Evolutionary conservation across 1,140 invertebrate species (phyloP).

Genomic region (Magallana gigas): DNA sequence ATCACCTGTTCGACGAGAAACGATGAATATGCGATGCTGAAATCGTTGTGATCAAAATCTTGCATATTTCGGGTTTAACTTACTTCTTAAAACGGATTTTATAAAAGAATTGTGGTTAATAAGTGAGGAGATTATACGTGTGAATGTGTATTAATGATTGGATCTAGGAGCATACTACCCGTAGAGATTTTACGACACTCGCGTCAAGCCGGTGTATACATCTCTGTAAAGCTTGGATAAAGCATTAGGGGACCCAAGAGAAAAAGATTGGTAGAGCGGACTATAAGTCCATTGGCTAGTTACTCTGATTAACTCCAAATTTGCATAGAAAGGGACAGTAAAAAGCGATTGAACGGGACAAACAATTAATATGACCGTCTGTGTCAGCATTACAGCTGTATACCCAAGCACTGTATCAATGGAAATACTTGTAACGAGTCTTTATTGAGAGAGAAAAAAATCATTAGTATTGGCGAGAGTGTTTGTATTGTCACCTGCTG

Average conservation of each 20-base stretch:
- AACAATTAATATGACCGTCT: constrained; percentile 9
- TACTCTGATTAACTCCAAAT: constrained; percentile 12
- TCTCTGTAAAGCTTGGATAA: neutral
- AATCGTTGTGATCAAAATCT: neutral
- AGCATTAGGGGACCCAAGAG: neutral
- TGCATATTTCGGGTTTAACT: no score
- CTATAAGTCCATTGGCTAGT: constrained; percentile 18
- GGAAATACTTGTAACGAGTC: constrained; percentile 14
- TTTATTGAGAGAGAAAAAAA: neutral
- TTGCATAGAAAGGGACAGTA: constrained; percentile 20
- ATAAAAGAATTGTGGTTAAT: neutral
- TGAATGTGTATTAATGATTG: neutral
- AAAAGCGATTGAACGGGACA: constrained; percentile 19
- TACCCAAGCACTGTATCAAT: neutral
- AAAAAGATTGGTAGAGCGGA: neutral
- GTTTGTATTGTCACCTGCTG: constrained; percentile 31
- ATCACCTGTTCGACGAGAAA: neutral
- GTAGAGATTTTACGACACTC: neutral
- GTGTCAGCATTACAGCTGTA: neutral
- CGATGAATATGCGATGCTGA: neutral
- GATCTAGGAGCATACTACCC: neutral
- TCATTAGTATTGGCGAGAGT: constrained; percentile 14
- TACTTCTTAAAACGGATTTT: no score
- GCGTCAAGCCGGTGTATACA: neutral
- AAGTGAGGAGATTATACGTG: neutral